Base-by-base conservation (phyloP, 2,113 vertebrate species). In the Phalacrocorax carbo region DNA sequence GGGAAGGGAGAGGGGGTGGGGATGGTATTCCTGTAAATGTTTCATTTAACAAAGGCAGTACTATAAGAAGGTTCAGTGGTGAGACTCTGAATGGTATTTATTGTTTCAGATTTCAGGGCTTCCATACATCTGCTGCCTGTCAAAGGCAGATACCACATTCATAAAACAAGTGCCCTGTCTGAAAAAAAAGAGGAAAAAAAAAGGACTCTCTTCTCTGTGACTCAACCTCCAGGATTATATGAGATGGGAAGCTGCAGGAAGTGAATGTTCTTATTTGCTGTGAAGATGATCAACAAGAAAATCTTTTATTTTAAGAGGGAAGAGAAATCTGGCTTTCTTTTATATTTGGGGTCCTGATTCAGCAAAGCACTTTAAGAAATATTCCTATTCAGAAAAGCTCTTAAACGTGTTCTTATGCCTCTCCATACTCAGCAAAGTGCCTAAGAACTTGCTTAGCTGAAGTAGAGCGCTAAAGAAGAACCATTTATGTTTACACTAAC, bases 51-150 rank as follows among this genome's bases (percentile, higher is more conserved):
- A 98, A 99, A 99, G 98, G 98, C 98, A 97, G 97, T 96, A 97
- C 97, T 98, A 97, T 96, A 97, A 98, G 97, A 97, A 97, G 95
- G 96, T 96, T 97, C 94, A 36, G 42, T 68, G 90, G 94, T 92
- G 91, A 97, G 95, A 93, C 96, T 95, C 96, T 98, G 98, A 99
- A 99, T 98, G 98, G 98, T 98, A 98, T 98, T 98, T 99, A 99
- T 99, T 99, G 99, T 99, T 98, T 98, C 97, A 98, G 96, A 92
- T 96, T 97, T 94, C 87, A 91, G 98, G 98, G 98, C 98, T 98
- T 98, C 98, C 92, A 97, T 98, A 97, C 99, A 99, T 99, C 99
- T 99, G 98, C 98, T 97, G 98, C 98, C 98, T 99, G 98, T 99
- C 99, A 99, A 98, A 98, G 98, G 98, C 98, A 99, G 98, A 98